Conservation (phyloP, 2,113 vertebrate species). For the Puntigrus tetrazona region DNA sequence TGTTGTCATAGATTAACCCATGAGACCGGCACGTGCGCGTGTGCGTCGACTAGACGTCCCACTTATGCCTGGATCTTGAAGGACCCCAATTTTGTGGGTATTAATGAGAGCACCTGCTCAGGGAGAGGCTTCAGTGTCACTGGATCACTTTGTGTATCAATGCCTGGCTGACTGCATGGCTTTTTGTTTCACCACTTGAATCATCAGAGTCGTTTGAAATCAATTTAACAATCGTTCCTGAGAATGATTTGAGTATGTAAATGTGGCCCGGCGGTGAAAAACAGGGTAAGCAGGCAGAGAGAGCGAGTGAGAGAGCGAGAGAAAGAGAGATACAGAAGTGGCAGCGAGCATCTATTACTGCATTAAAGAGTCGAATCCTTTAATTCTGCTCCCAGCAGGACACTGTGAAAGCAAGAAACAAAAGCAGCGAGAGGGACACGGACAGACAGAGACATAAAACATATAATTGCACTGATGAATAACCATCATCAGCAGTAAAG, state of each 20-base stretch:
- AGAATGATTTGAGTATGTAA: conserved; percentile 77
- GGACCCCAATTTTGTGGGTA: conserved; percentile 72
- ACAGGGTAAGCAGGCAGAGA: conserved; percentile 32
- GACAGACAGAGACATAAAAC: conserved; percentile 54
- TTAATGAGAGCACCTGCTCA: conserved; percentile 78
- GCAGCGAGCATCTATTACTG: conserved; percentile 56
- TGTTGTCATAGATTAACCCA: conserved; percentile 67
- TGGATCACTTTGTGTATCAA: conserved; percentile 60
- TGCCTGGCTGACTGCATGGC: conserved; percentile 52
- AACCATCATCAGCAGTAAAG: conserved; percentile 47
- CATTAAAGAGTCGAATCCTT: conserved; percentile 67
- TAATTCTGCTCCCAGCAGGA: conserved; percentile 62
- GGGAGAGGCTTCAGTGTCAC: conserved; percentile 61
- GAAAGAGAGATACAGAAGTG: conserved; percentile 34
- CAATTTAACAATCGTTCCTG: conserved; percentile 69
- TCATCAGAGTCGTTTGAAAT: conserved; percentile 76
- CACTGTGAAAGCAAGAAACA: conserved; percentile 58
- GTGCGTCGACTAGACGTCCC: conserved; percentile 61
- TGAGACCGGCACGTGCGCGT: conserved; percentile 59
- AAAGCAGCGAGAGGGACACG: conserved; percentile 40
- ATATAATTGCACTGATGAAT: conserved; percentile 31
- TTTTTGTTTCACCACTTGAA: conserved; percentile 75
- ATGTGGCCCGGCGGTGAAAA: conserved; percentile 53
- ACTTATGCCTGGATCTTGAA: conserved; percentile 70
- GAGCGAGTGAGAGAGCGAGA: conserved; percentile 24